A percentile compares a stretch with the other conserved stretches of the same genome.
Conservation (phyloP, 92 coral and sea anemone genomes). For the Plumapathes pennacea region DNA sequence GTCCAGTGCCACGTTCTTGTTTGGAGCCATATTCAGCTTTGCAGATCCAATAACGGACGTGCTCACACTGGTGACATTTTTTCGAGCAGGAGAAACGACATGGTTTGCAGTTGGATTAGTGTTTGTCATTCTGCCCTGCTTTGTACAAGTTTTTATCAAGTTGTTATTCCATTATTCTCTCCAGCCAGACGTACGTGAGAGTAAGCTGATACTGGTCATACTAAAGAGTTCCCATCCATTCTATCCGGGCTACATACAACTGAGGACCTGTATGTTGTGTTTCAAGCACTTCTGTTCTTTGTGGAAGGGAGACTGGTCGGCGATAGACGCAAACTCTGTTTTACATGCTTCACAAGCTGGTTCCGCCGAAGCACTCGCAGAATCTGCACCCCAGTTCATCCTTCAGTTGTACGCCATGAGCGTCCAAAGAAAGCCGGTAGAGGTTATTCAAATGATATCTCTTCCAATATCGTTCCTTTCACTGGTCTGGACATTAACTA, state of each 20-base stretch:
- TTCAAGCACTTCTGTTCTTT: background rate
- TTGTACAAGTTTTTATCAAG: slow-evolving; percentile 4
- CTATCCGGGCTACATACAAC: slow-evolving; percentile 10
- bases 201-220: background rate
- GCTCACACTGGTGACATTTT: slow-evolving; percentile 13
- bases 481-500: slow-evolving; percentile 15
- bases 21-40: slow-evolving; percentile 11
- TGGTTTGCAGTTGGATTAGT: slow-evolving; percentile 29
- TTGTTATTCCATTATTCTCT: slow-evolving; percentile 5
- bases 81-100: slow-evolving; percentile 13
- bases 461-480: slow-evolving; percentile 33
- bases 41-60: slow-evolving; percentile 34
- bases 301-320: background rate
- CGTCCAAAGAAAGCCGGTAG: slow-evolving; percentile 31
- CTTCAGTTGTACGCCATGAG: slow-evolving; percentile 55
- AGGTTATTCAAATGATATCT: slow-evolving; percentile 45
- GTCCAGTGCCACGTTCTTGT: slow-evolving; percentile 14
- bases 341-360: slow-evolving; percentile 3
- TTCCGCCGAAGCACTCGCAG: slow-evolving; percentile 37
- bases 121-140: slow-evolving; percentile 24
- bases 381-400: slow-evolving; percentile 52
- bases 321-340: background rate
- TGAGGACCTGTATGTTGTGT: slow-evolving; percentile 9
- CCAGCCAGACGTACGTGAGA: background rate
- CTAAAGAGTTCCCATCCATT: slow-evolving; percentile 15